Percentiles rank a stretch among this genome's conserved stretches.
phyloP scores from a whole-genome alignment of 2,888 invertebrate genomes.

The Flexamia atlantica region DNA sequence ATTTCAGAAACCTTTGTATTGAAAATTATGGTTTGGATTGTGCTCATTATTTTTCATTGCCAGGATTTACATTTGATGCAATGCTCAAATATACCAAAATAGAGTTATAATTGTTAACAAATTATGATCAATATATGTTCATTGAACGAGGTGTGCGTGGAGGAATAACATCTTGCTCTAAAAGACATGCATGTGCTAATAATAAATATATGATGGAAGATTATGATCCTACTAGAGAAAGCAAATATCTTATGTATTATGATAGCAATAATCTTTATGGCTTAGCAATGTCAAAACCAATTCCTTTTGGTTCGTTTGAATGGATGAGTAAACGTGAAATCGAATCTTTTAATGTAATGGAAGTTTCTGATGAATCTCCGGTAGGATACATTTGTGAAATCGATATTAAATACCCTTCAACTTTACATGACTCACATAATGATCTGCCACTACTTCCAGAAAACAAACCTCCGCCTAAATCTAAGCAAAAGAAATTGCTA shows the following conservation, averaged over 20 bases:
- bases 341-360: background rate
- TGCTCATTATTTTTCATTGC: conserved; percentile 45
- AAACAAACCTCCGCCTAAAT: conserved; percentile 50
- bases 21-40: conserved; percentile 45
- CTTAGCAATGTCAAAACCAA: conserved; percentile 32
- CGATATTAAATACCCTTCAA: conserved; percentile 62
- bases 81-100: conserved; percentile 59
- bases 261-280: conserved; percentile 64
- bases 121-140: conserved; percentile 61
- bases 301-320: conserved; percentile 55
- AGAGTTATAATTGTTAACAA: conserved; percentile 61
- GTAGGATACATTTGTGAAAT: conserved; percentile 63
- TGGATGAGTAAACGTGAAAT: conserved; percentile 52
- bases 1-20: conserved; percentile 42
- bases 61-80: conserved; percentile 53
- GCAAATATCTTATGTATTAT: background rate
- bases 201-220: conserved; percentile 26
- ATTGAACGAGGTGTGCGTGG: conserved; percentile 64
- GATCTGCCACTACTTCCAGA: conserved; percentile 61
- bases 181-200: conserved; percentile 53
- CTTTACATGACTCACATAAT: conserved; percentile 58
- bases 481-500: conserved; percentile 59
- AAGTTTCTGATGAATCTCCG: conserved; percentile 24
- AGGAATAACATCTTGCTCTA: conserved; percentile 50
- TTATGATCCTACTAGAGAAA: conserved; percentile 52